Conservation (phyloP, 2,888 invertebrate species). For the Drosophila niveifrons region DNA sequence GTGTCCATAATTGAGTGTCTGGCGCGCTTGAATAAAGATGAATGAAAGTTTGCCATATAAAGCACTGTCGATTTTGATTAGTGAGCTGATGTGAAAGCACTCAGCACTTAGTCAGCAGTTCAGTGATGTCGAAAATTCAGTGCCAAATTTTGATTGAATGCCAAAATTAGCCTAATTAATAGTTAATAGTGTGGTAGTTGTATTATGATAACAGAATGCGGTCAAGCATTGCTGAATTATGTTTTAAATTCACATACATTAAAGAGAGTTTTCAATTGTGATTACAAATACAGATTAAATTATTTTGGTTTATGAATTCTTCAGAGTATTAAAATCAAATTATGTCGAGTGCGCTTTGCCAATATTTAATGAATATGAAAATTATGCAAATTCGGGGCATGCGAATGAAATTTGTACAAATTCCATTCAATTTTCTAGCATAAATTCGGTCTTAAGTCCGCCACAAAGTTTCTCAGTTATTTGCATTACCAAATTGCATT, state of each 20-base stretch:
- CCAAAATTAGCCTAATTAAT: not conserved
- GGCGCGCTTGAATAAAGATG: not conserved
- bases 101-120: not conserved
- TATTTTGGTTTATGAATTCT: too few relatives aligned
- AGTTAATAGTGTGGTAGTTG: not conserved
- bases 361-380: too few relatives aligned
- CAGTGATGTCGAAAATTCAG: not conserved
- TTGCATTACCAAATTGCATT: conserved; percentile 4
- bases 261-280: not conserved
- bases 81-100: not conserved
- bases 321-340: too few relatives aligned
- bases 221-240: not conserved
- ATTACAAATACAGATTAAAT: not conserved
- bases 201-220: not conserved
- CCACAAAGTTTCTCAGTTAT: not conserved
- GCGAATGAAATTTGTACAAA: too few relatives aligned
- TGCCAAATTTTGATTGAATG: not conserved
- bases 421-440: not conserved
- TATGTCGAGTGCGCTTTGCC: too few relatives aligned
- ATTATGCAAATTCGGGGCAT: too few relatives aligned
- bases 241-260: not conserved
- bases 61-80: not conserved
- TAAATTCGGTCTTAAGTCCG: not conserved
- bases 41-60: not conserved
- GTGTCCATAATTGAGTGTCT: conserved; percentile 1